Evolutionary conservation across 2,113 vertebrate genomes (phyloP), one percentile per base, ranked within the genome.

Genomic region (Laticauda colubrina): DNA sequence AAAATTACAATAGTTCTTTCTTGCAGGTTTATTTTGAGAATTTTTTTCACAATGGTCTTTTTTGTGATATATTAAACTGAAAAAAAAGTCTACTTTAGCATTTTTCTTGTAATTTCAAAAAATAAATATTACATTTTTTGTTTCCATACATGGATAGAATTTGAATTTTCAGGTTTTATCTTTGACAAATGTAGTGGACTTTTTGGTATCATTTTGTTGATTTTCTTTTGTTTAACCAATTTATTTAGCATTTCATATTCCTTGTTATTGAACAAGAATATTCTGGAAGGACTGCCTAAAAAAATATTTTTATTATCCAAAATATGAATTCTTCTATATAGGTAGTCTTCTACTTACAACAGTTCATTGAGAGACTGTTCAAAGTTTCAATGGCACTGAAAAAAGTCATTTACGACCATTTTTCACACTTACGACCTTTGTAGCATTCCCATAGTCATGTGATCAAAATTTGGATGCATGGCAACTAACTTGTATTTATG

Each of bases 161-260:
- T 89, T 89, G 92, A 92, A 85, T 92, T 75, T 92, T 92, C 85
- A 85, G 75, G 88, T 43, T 89, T 93, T 86, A 93, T 93, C 88
- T 90, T 90, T 69, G 54, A 43, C 85, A 93, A 34, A 89, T 92
- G 89, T 89, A 89, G 34, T 57, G 85, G 92, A 90, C 55, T 48
- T 86, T 86, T 93, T 86, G 55, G 61, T 90, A 93, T 61, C 45
- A 15, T 89, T 92, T 89, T 81, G 53, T 43, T 85, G 15, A 12
- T 11, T 56, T 26, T 59, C 29, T 57, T 48, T 9, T 90, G 51
- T 86, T 69, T 14, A 86, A 85, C 54, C 29, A 85, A 85, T 29
- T 92, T 81, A 93, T 90, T 93, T 64, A 93, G 43, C 75, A 90
- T 93, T 61, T 20, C 21, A 81, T 59, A 86, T 61, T 86, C 23